Percentiles rank a stretch among this genome's conserved stretches.
Evolutionary conservation across 2,113 vertebrate genomes (phyloP).

Genomic region (Ictalurus punctatus): DNA sequence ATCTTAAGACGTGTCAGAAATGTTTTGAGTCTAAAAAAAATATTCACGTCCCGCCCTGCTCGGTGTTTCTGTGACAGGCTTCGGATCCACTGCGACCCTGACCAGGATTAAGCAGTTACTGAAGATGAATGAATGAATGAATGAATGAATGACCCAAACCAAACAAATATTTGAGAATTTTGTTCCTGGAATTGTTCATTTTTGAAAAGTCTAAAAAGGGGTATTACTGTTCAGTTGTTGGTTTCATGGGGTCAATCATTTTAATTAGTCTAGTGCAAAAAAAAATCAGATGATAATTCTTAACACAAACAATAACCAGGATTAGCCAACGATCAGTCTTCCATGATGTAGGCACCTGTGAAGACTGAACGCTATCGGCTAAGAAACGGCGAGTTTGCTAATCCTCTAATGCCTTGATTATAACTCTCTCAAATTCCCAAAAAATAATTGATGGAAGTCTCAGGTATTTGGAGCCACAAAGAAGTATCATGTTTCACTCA

Average conservation of each 20-base stretch:
- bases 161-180: neutral
- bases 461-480: constrained; percentile 66
- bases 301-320: neutral
- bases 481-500: constrained; percentile 62
- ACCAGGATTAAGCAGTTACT: too few species aligned
- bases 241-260: neutral
- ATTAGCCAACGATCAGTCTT: neutral
- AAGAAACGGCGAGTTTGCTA: constrained; percentile 44
- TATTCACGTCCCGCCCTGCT: neutral
- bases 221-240: neutral
- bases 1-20: neutral
- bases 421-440: constrained; percentile 61
- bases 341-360: neutral
- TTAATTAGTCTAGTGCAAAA: neutral
- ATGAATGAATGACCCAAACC: neutral
- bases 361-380: constrained; percentile 15
- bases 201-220: neutral
- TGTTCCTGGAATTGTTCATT: neutral
- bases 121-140: neutral
- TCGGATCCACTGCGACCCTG: too few species aligned
- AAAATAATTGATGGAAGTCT: constrained; percentile 58
- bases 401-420: constrained; percentile 58
- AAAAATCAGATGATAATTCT: neutral
- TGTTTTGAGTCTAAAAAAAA: neutral
- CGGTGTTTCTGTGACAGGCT: too few species aligned